phyloP scores from a whole-genome alignment of 2,888 invertebrate genomes.

The Zhuqinia jingwanae region DNA sequence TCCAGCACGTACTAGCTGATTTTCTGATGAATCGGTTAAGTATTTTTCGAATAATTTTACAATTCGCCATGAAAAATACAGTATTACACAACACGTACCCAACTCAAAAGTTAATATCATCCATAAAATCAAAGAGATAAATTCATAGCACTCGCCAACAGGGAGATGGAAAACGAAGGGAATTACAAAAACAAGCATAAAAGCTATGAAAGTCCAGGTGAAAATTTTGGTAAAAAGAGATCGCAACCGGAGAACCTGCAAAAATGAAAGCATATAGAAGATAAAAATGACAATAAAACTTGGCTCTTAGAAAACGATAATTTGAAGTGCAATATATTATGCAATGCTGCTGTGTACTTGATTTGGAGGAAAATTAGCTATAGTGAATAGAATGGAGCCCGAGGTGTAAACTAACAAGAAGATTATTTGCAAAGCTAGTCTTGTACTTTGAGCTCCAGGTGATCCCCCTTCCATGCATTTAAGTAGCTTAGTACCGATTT shows the following conservation, averaged over 20 bases:
- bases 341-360: too few species aligned
- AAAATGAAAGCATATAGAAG: too few species aligned
- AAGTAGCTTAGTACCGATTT: neutral
- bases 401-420: neutral
- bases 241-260: neutral
- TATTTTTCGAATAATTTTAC: neutral
- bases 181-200: neutral
- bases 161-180: neutral
- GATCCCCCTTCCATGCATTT: neutral
- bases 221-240: neutral
- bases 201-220: neutral
- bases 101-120: neutral
- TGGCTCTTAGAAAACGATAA: neutral
- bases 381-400: neutral
- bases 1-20: too few species aligned
- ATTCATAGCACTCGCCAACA: neutral
- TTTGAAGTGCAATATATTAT: too few species aligned
- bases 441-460: neutral
- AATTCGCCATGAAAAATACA: neutral
- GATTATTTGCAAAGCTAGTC: neutral
- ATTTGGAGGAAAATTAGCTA: neutral
- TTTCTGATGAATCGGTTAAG: neutral
- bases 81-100: neutral
- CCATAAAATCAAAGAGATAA: neutral
- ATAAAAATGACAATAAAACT: too few species aligned